Evolutionary conservation across 2,113 vertebrate genomes (phyloP).

Genomic region (Mungos mungo): DNA sequence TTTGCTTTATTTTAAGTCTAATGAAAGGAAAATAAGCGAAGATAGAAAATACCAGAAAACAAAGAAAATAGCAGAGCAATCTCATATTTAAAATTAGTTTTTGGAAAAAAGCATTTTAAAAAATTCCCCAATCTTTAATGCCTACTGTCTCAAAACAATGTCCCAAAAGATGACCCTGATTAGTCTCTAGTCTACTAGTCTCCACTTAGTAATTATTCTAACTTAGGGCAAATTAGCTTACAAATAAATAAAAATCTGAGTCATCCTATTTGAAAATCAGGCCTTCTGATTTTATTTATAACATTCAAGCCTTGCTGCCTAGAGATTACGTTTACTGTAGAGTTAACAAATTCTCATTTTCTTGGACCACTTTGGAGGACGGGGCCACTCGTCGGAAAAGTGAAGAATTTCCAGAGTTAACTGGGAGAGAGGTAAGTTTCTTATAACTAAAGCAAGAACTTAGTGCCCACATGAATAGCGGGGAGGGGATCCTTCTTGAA

Average conservation of each 20-base stretch:
- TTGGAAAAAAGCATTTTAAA: background rate
- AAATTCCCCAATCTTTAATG: background rate
- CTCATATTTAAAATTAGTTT: slow-evolving; percentile 10
- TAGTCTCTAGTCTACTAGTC: background rate
- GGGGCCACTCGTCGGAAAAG: background rate
- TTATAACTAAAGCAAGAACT: background rate
- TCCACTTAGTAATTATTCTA: background rate
- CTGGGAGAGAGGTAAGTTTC: background rate
- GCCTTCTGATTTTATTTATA: background rate
- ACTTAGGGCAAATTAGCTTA: slow-evolving; percentile 25
- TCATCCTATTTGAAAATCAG: background rate
- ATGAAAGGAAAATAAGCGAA: background rate
- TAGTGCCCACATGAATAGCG: background rate
- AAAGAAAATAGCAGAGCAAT: background rate
- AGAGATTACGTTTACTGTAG: background rate
- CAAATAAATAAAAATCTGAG: background rate
- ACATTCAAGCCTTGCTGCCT: background rate
- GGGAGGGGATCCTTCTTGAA: background rate
- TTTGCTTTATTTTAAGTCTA: slow-evolving; percentile 23
- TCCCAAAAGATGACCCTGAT: background rate
- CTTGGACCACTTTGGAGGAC: background rate
- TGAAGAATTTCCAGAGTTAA: background rate
- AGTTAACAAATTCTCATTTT: background rate
- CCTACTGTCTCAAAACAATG: background rate
- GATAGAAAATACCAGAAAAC: background rate